These are phyloP conservation scores for Zaprionus bogoriensis DNA, from an alignment of 2,888 invertebrate genomes.

Conservation along the genomic window DNA sequence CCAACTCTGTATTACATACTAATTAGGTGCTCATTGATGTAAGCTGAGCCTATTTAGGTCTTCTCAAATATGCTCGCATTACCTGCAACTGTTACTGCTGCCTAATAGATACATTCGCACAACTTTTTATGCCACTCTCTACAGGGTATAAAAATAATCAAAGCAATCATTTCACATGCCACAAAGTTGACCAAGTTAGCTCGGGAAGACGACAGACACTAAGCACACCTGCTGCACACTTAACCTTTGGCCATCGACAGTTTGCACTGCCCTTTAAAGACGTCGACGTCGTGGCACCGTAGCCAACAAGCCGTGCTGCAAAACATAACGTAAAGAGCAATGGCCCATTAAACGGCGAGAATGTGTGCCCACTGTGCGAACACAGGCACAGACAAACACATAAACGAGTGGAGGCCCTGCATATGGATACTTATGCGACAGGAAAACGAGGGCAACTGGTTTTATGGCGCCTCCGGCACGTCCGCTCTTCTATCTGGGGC, in stretches of 20 bases:
- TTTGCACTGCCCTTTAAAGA: constrained; percentile 32
- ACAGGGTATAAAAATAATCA: not conserved
- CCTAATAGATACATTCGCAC: not conserved
- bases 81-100: not conserved
- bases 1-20: no score
- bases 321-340: constrained; percentile 51
- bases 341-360: constrained; percentile 59
- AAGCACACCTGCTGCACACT: constrained; percentile 37
- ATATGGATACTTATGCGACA: constrained; percentile 34
- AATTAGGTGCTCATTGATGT: not conserved
- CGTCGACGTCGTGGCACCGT: constrained; percentile 1
- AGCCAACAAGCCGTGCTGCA: constrained; percentile 11
- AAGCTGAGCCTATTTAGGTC: not conserved
- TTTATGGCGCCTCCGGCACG: constrained; percentile 17
- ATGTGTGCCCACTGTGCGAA: constrained; percentile 35
- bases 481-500: constrained; percentile 9
- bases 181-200: constrained; percentile 5
- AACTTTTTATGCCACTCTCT: not conserved
- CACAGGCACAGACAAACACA: constrained; percentile 26
- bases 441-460: constrained; percentile 14
- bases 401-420: not conserved
- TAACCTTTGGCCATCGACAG: constrained; percentile 34
- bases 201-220: not conserved
- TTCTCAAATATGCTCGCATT: not conserved
- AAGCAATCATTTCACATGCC: constrained; percentile 5